Evolutionary conservation across 2,888 invertebrate species (phyloP).

Genomic region (Galeopsomyia nigrocyanea): DNA sequence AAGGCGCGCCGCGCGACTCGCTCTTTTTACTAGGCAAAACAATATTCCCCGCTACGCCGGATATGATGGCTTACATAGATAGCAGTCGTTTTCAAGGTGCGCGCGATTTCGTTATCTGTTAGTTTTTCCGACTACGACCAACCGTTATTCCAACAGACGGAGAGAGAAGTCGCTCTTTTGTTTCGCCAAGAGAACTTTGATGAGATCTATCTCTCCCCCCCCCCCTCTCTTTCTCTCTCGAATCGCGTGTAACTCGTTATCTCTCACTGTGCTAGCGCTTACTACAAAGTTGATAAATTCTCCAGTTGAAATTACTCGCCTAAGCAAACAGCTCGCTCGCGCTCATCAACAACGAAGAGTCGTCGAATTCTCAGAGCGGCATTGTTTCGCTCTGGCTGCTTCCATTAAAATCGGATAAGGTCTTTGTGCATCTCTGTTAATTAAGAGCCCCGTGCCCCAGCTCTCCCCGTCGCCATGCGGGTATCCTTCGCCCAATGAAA

Average conservation of each 20-base stretch:
- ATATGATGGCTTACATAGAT: constrained; percentile 25
- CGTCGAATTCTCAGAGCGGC: no score
- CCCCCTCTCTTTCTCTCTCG: no score
- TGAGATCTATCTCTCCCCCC: no score
- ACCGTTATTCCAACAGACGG: no score
- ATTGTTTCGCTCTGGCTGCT: constrained; percentile 2
- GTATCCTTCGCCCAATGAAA: neutral
- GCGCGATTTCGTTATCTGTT: no score
- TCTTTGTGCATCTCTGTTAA: constrained; percentile 7
- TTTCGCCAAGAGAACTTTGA: no score
- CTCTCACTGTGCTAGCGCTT: no score
- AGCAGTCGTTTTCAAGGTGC: neutral
- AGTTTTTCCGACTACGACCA: no score
- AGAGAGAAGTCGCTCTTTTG: no score
- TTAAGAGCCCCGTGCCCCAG: constrained; percentile 11
- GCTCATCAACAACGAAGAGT: constrained; percentile 3
- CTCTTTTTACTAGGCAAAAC: constrained; percentile 17
- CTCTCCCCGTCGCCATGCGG: neutral
- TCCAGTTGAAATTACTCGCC: constrained; percentile 1
- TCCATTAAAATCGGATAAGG: constrained; percentile 19
- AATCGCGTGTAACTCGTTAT: no score
- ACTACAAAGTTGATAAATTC: neutral
- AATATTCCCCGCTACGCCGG: neutral
- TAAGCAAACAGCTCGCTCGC: constrained; percentile 13
- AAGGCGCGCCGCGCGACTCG: neutral